Conservation (phyloP, 2,113 vertebrate genomes). For the Hippolais icterina region DNA sequence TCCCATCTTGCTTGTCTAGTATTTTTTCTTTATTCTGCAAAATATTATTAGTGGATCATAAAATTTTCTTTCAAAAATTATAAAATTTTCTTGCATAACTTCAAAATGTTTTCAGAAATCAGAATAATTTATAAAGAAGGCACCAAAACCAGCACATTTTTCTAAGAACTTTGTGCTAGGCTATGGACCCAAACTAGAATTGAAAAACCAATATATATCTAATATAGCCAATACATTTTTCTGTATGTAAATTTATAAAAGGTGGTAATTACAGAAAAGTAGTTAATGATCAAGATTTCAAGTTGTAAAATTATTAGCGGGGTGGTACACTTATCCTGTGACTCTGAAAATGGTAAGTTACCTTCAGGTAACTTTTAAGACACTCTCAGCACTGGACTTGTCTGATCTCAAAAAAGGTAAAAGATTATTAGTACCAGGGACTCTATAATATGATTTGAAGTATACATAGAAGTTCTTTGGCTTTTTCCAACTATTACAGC, state of each 20-base stretch:
- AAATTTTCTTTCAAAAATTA: not conserved
- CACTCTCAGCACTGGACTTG: not conserved
- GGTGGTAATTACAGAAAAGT: not conserved
- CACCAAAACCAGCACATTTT: not conserved
- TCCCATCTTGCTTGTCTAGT: accelerated
- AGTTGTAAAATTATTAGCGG: not conserved
- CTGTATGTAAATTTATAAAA: not conserved
- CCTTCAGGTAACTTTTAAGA: not conserved
- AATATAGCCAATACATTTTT: not conserved
- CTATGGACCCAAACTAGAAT: not conserved
- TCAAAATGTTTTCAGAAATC: not conserved
- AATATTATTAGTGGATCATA: not conserved
- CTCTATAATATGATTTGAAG: not conserved
- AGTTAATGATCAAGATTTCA: not conserved
- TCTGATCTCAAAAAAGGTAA: not conserved
- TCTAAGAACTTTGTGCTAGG: not conserved
- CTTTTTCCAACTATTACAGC: not conserved
- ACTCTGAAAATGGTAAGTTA: not conserved
- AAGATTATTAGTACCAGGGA: not conserved
- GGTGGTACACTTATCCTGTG: not conserved
- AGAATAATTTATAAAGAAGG: not conserved
- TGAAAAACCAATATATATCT: not conserved
- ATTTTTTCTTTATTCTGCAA: not conserved
- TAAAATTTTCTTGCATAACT: not conserved
- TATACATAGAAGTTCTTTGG: accelerated